Base-by-base conservation (phyloP, 2,113 vertebrate species). In the Meles meles region DNA sequence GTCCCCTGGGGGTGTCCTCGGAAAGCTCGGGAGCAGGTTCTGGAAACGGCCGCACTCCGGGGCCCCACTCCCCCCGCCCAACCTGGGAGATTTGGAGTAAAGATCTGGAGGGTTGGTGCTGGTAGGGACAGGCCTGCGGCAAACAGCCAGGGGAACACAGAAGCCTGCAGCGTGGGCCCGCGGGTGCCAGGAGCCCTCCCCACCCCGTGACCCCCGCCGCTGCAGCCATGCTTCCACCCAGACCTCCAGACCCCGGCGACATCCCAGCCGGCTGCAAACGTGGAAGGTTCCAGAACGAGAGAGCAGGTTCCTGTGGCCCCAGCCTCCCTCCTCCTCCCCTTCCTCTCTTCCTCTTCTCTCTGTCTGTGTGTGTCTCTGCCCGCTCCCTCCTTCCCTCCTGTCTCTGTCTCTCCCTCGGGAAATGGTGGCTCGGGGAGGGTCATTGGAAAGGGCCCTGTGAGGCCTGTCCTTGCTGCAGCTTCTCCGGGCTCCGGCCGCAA, bases 21-120 rank as follows among this genome's bases (percentile, higher is more conserved):
- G 92, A 84, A 55, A 76, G 87, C 18, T 2, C 47, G 47, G 39
- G 47, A 44, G 31, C 20, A 25, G 31, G 5, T 55, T 55, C 87
- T 13, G 29, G 80, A 31, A 85, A n/a, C 1, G 0, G 7, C 80
- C 0, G 0, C 0, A 0, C 17, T 57, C 52, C 8, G 2, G 2
- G 79, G 47, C 17, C 7, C 11, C 4, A 3, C 13, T 42, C 6
- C 21, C 8, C 6, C 57, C 2, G 12, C 49, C 31, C 0, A 13
- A n/a, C 57, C 12, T 4, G 27, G 44, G 13, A 59, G 57, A 11
- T 59, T 20, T 25, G 57, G 57, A 34, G 20, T 1, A 0, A 52
- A 52, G 34, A 15, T 55, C 83, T 7, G 59, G 27, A 11, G 21
- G 25, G 49, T 1, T 42, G 49, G 18, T 34, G 6, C 14, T 21